These are phyloP conservation scores for Rhea pennata DNA, from an alignment of 2,113 vertebrate species.

Conservation along the genomic window DNA sequence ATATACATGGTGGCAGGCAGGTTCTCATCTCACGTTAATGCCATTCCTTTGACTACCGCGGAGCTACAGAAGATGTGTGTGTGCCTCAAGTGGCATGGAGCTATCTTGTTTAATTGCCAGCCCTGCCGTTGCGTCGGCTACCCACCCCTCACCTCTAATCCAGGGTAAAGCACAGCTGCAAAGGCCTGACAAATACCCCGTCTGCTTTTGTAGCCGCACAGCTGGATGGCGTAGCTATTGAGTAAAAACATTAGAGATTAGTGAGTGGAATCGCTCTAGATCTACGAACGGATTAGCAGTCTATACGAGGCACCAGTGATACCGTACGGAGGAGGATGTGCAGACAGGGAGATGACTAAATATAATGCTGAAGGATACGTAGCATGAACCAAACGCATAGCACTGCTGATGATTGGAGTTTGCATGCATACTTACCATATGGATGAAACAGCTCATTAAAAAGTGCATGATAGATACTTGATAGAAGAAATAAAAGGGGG, in stretches of 20 bases:
- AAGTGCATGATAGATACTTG: neutral
- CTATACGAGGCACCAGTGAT: neutral
- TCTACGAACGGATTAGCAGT: neutral
- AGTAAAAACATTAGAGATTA: neutral
- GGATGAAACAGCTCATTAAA: neutral
- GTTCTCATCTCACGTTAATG: neutral
- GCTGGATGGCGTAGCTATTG: neutral
- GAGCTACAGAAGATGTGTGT: neutral
- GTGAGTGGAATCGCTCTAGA: neutral
- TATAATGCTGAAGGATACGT: neutral
- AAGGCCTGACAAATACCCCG: neutral
- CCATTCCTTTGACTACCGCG: neutral
- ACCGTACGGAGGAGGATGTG: neutral
- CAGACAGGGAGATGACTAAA: conserved; percentile 16
- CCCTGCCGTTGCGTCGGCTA: neutral
- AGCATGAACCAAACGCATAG: neutral
- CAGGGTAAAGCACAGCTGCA: neutral
- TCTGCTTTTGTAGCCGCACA: neutral
- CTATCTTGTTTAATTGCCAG: neutral
- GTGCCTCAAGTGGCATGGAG: neutral
- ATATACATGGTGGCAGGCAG: neutral
- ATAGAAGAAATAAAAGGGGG: neutral
- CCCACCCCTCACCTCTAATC: neutral
- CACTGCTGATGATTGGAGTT: neutral
- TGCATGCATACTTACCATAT: neutral